Evolutionary conservation across 2,888 invertebrate genomes (phyloP).

Genomic region (Lycia hirtaria): DNA sequence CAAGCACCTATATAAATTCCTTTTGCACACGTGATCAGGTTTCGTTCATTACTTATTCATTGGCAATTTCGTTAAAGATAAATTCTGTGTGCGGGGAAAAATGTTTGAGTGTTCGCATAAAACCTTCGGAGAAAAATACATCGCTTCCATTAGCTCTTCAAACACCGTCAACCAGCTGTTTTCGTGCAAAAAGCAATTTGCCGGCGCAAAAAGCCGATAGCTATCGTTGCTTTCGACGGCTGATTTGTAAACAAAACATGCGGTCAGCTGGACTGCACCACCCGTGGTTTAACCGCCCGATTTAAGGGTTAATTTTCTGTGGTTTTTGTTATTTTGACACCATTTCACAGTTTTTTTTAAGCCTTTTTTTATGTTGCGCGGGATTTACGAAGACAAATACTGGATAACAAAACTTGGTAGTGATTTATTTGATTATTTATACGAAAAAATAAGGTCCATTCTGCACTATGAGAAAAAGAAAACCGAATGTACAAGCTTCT

Average conservation of each 20-base stretch:
- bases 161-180: constrained; percentile 40
- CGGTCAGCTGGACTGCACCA: constrained; percentile 32
- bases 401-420: no score
- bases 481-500: no score
- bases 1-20: constrained; percentile 52
- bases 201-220: constrained; percentile 31
- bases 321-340: background rate
- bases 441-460: no score
- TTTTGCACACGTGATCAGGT: constrained; percentile 35
- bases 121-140: constrained; percentile 33
- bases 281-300: constrained; percentile 19
- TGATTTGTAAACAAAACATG: constrained; percentile 42
- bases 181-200: constrained; percentile 35
- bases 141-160: constrained; percentile 31
- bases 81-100: constrained; percentile 26
- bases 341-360: background rate
- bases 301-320: constrained; percentile 3
- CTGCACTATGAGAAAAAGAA: no score
- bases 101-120: constrained; percentile 36
- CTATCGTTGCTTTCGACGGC: constrained; percentile 31
- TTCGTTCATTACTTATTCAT: constrained; percentile 35
- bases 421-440: no score
- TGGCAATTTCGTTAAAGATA: constrained; percentile 35
- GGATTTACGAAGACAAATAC: no score
- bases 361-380: no score